phyloP scores from a whole-genome alignment of 1,140 invertebrate species.

The Steinernema khuongi region DNA sequence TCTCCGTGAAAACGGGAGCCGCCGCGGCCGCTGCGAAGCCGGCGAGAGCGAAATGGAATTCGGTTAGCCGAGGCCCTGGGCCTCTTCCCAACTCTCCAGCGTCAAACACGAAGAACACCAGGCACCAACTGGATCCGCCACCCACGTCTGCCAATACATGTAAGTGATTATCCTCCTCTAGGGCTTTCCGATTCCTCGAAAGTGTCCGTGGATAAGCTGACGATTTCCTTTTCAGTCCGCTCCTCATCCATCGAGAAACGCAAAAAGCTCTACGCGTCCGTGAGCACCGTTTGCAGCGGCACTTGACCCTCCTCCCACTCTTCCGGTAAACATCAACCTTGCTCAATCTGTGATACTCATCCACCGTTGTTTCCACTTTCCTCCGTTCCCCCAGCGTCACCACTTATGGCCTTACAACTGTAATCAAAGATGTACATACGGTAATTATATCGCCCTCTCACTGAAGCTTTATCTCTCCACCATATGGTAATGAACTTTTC shows the following conservation, averaged over 20 bases:
- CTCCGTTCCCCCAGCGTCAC: background rate
- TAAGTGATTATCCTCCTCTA: slow-evolving; percentile 17
- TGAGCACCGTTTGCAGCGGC: slow-evolving; percentile 44
- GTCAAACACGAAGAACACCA: slow-evolving; percentile 18
- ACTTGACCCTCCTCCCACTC: background rate
- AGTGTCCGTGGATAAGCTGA: no score
- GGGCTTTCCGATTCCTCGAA: no score
- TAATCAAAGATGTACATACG: slow-evolving; percentile 12
- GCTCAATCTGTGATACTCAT: slow-evolving; percentile 16
- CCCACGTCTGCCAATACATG: background rate
- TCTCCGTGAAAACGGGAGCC: slow-evolving; percentile 20
- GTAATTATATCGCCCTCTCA: background rate
- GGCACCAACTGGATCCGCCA: slow-evolving; percentile 19
- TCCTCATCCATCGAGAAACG: slow-evolving; percentile 50
- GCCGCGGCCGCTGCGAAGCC: slow-evolving; percentile 11
- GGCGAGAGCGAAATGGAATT: background rate
- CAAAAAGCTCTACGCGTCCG: slow-evolving; percentile 45
- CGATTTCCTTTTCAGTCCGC: slow-evolving; percentile 30
- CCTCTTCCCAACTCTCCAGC: slow-evolving; percentile 13
- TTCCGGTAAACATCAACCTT: background rate
- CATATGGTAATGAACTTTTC: background rate
- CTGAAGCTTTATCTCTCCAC: background rate
- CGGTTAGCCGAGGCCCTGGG: background rate
- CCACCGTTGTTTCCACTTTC: background rate
- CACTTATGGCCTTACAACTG: slow-evolving; percentile 3